Evolutionary conservation across 2,797 vertebrate species (phyloP).

Genomic region (Cottoperca gobio): DNA sequence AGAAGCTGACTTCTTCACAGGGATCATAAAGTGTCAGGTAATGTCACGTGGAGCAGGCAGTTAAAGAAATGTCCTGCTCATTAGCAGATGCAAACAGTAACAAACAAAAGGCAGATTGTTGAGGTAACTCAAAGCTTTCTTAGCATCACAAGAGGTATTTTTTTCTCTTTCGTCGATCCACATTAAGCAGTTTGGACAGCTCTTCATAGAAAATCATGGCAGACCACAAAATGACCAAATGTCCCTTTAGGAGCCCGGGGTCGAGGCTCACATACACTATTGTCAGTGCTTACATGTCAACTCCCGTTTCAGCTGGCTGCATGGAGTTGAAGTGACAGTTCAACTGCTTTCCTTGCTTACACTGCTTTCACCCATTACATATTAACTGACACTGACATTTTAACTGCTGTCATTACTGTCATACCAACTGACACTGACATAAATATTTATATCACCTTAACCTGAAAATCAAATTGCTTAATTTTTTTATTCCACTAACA

Average conservation of each 20-base stretch:
- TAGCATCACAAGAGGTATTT: background rate
- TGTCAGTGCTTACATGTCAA: background rate
- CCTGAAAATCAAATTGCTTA: too few relatives aligned
- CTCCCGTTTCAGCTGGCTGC: background rate
- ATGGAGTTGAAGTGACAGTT: background rate
- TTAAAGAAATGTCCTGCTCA: background rate
- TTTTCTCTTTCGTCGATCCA: background rate
- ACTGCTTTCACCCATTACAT: background rate
- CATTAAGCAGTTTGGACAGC: conserved; percentile 11
- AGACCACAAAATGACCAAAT: background rate
- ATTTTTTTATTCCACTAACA: too few relatives aligned
- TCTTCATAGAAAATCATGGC: background rate
- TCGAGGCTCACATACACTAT: background rate
- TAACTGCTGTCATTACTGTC: too few relatives aligned
- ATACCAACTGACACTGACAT: too few relatives aligned
- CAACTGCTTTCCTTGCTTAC: background rate
- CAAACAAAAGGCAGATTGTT: background rate
- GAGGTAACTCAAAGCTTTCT: too few relatives aligned
- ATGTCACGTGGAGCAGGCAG: background rate
- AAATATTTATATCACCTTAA: too few relatives aligned
- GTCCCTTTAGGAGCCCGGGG: background rate
- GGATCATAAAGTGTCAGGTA: conserved; percentile 12
- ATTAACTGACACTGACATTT: too few relatives aligned
- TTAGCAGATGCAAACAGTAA: background rate
- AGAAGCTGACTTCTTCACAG: background rate